phyloP scores from a whole-genome alignment of 2,797 vertebrate species.

The Spizella passerina region DNA sequence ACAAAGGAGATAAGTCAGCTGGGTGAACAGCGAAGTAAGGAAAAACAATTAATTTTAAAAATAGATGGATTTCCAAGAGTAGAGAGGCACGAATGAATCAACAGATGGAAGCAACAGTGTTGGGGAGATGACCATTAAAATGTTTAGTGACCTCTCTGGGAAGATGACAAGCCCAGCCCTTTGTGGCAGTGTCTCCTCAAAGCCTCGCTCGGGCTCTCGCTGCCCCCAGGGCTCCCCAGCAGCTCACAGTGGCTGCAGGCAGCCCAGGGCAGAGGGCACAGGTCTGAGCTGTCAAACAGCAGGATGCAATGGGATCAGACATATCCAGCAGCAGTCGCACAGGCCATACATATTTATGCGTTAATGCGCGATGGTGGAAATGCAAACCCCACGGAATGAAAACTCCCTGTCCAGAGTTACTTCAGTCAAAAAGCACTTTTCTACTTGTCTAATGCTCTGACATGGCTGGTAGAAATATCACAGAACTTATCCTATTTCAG shows the following conservation, averaged over 20 bases:
- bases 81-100: background rate
- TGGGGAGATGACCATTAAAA: background rate
- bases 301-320: background rate
- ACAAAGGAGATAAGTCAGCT: background rate
- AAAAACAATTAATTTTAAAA: background rate
- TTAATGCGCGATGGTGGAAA: background rate
- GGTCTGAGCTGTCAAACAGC: background rate
- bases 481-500: background rate
- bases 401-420: background rate
- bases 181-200: background rate
- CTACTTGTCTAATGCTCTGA: background rate
- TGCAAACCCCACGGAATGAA: background rate
- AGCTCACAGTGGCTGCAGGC: background rate
- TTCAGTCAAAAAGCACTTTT: background rate
- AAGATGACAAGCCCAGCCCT: background rate
- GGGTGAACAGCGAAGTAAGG: background rate
- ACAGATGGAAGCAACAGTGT: background rate
- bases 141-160: background rate
- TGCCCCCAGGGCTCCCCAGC: accelerated
- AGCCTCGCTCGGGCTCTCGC: background rate
- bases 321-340: background rate
- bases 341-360: background rate
- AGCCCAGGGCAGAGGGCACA: background rate
- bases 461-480: background rate
- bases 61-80: background rate